Evolutionary conservation across 92 coral and sea anemone species (phyloP).

Genomic region (Porites divaricata): DNA sequence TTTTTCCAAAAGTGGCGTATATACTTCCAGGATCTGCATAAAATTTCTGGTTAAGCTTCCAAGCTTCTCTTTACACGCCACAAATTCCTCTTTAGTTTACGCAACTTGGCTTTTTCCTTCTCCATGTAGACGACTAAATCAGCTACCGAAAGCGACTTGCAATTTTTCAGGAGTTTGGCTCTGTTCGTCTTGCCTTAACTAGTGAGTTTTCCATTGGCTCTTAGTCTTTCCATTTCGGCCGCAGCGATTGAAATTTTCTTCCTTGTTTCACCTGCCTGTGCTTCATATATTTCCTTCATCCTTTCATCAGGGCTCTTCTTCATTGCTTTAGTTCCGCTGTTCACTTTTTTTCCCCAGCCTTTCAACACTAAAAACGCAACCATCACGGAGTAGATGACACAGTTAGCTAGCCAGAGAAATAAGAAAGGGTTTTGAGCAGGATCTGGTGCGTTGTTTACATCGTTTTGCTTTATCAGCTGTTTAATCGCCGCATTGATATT

Average conservation of each 20-base stretch:
- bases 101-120: too few relatives aligned
- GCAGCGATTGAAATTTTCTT: slow-evolving; percentile 18
- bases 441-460: too few relatives aligned
- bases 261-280: slow-evolving; percentile 4
- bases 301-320: not conserved
- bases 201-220: not conserved
- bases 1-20: too few relatives aligned
- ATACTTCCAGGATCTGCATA: too few relatives aligned
- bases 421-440: not conserved
- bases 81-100: too few relatives aligned
- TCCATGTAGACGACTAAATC: too few relatives aligned
- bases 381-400: not conserved
- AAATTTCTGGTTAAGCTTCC: too few relatives aligned
- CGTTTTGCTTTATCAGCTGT: too few relatives aligned
- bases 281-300: slow-evolving; percentile 33
- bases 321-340: not conserved
- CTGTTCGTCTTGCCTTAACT: slow-evolving; percentile 20
- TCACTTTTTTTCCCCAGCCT: not conserved
- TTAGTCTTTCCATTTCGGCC: not conserved
- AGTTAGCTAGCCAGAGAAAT: not conserved
- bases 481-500: too few relatives aligned
- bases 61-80: too few relatives aligned
- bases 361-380: not conserved
- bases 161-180: not conserved
- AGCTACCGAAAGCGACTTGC: not conserved